Evolutionary conservation across 2,113 vertebrate species (phyloP), one percentile per base, ranked within the genome.

Genomic region (Engraulis encrasicolus): DNA sequence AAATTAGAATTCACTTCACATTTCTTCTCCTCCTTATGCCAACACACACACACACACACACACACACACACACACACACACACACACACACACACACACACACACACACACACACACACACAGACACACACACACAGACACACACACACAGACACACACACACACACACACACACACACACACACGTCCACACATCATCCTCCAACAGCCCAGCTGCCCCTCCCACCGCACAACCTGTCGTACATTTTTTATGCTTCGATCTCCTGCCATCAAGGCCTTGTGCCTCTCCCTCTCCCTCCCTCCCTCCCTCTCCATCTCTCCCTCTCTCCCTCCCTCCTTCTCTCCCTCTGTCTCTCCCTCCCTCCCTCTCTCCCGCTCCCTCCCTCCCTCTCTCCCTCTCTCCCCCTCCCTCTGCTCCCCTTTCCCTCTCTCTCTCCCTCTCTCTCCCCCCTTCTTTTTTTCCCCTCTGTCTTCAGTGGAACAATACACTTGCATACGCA

Each of bases 171-270:
- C 52, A 58, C 52, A 58, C 52, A 58, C 18, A 58, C 18, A 58
- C 1, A 58, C 52, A 58, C 50, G 17, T 1, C 2, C 0, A 20
- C 15, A 34, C 31, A 71, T 34, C 61, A 71, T 27, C 61, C 9
- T 71, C 61, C 61, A 71, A 71, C 27, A 71, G 31, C 61, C 61
- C 27, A 71, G 61, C 61, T 71, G 61, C 61, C 61, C 61, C 61
- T 71, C 61, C 61, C 61, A 23, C 31, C 61, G 34, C 61, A 71
- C 6, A 34, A 31, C 61, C 23, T 31, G 23, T 71, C 61, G 27
- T 71, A 11, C 23, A 31, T 71, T 61, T 58, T 54, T 0, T 9
- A 20, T 54, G n/a, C 23, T n/a, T 27, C n/a, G 20, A 20, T 61
- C 12, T 9, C 23, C 6, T 61, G 58, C 58, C n/a, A 61, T 61